Percentiles rank a stretch among this genome's conserved stretches.
These are phyloP conservation scores for Netelia melanura DNA, from an alignment of 2,888 invertebrate genomes.

Conservation along the genomic window DNA sequence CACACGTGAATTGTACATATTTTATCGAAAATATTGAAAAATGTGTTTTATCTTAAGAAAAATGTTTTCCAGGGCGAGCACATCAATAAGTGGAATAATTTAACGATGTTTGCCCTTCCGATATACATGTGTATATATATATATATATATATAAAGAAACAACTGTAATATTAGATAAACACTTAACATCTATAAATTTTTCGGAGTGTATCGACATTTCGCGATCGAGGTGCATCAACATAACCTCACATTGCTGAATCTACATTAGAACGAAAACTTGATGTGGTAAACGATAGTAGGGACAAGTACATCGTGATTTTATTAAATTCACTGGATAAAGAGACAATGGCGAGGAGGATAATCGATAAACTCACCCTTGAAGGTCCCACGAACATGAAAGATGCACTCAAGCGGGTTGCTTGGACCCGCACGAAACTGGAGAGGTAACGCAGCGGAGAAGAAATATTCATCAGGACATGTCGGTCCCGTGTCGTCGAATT, in stretches of 20 bases:
- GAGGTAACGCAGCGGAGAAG: slow-evolving; percentile 66
- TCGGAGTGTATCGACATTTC: slow-evolving; percentile 54
- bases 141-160: not conserved
- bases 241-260: slow-evolving; percentile 71
- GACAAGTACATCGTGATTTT: not conserved
- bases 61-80: not conserved
- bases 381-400: slow-evolving; percentile 69
- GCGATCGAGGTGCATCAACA: slow-evolving; percentile 71
- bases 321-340: not conserved
- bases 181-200: not conserved
- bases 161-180: not conserved
- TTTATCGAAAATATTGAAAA: too few relatives aligned
- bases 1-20: too few relatives aligned
- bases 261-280: slow-evolving; percentile 38
- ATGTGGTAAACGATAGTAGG: not conserved
- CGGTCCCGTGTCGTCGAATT: slow-evolving; percentile 66
- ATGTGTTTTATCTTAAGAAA: not conserved
- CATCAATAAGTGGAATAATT: not conserved
- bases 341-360: not conserved
- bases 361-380: slow-evolving; percentile 71
- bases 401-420: slow-evolving; percentile 71
- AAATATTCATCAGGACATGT: slow-evolving; percentile 59
- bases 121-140: not conserved
- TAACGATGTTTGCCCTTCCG: not conserved
- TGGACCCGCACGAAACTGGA: slow-evolving; percentile 69